Evolutionary conservation across 2,797 vertebrate species (phyloP).

Genomic region (Muraenolepis orangiensis): DNA sequence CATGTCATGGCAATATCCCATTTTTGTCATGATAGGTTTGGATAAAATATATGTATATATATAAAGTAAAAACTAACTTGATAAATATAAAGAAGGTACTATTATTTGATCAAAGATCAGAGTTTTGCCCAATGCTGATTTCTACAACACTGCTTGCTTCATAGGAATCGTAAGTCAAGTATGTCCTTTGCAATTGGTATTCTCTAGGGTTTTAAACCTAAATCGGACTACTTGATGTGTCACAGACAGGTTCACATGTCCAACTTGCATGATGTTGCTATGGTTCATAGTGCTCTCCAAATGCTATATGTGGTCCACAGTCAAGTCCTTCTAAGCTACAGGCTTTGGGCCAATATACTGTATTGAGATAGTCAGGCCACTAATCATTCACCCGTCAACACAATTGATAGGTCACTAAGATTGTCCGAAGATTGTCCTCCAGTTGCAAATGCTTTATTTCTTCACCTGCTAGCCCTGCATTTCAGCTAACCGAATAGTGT

Average conservation of each 20-base stretch:
- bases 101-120: neutral
- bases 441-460: no score
- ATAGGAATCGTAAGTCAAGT: neutral
- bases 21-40: no score
- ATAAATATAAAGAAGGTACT: neutral
- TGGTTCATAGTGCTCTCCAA: neutral
- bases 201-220: neutral
- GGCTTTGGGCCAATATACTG: neutral
- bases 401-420: neutral
- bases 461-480: no score
- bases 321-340: neutral
- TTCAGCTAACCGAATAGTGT: neutral
- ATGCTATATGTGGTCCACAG: neutral
- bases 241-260: neutral
- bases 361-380: neutral
- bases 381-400: neutral
- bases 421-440: neutral
- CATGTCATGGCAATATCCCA: no score
- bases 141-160: neutral
- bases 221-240: neutral
- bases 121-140: neutral
- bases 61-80: neutral
- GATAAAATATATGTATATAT: no score
- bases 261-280: neutral
- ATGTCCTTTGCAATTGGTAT: neutral